Base-by-base conservation (phyloP, 1,140 invertebrate genomes). In the Anadara kagoshimensis region DNA sequence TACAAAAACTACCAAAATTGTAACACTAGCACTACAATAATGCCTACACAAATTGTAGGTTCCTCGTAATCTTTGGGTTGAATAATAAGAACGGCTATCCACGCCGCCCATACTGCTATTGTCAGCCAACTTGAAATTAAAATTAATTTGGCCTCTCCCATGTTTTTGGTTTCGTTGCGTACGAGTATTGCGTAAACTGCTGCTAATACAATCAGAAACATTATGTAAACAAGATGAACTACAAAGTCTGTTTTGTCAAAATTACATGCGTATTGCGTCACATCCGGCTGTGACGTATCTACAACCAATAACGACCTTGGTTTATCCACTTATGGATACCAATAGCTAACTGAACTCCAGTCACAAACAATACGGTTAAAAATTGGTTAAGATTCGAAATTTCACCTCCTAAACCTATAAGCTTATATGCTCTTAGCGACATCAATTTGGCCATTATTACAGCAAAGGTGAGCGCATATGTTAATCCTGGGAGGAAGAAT, bases 351-450 rank as follows among this genome's bases (percentile, higher is more conserved):
- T 85, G 84, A 2, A 93, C 91, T 29, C 86, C 86, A 20, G 85
- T 85, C 80, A 92, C 90, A 82, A 93, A 93, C 76, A 92, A 90
- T 36, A 91, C 78, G 29, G 85, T 76, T 3, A 91, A 58, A 10
- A 90, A 85, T 68, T 93, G 92, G 7, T 93, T 85, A 45, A 92
- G 89, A 7, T 92, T 91, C 59, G 92, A 93, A 4, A 93, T 90
- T 79, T 93, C 92, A 22, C 90, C 90, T n/a, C 91, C 90, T 56
- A 92, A 90, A 0, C 91, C 90, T 1, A 91, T 91, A 5, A 88
- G 90, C 24, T 90, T 91, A 22, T 92, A 91, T 41, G 91, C 91
- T 7, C 91, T 89, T 1, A 93, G 80, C 69, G 92, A 91, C 53
- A 92, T 86, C 11, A 91, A 87, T 53, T 92, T 89, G 1, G 92